Conservation (phyloP, 2,888 invertebrate genomes). For the Drosophila tripunctata region DNA sequence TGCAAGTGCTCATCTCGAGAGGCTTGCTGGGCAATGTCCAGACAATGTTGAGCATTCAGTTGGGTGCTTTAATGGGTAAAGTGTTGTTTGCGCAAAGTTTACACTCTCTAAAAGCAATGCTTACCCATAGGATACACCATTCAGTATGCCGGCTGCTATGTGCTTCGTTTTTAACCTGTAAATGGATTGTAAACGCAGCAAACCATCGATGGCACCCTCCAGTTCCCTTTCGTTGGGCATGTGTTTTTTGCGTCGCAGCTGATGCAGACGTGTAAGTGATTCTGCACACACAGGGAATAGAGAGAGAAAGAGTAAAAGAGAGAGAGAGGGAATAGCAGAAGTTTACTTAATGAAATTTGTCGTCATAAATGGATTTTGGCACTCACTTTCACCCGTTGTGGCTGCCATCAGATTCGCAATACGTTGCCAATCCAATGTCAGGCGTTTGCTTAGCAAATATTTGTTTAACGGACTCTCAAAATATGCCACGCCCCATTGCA, state of each 20-base stretch:
- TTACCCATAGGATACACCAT: slow-evolving; percentile 90
- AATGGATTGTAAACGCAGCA: slow-evolving; percentile 96
- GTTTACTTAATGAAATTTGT: slow-evolving; percentile 39
- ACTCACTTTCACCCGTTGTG: slow-evolving; percentile 74
- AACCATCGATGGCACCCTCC: slow-evolving; percentile 96
- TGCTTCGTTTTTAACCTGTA: slow-evolving; percentile 93
- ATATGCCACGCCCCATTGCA: slow-evolving; percentile 88
- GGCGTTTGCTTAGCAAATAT: slow-evolving; percentile 94
- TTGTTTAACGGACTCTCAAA: slow-evolving; percentile 96
- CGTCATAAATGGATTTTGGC: slow-evolving; percentile 29
- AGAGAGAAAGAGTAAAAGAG: neutral
- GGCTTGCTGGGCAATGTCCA: slow-evolving; percentile 92
- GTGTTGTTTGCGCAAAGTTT: slow-evolving; percentile 2
- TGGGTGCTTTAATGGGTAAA: slow-evolving; percentile 81
- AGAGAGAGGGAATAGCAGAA: slow-evolving; percentile 4
- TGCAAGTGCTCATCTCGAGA: slow-evolving; percentile 94
- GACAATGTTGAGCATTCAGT: slow-evolving; percentile 90
- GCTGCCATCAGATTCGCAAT: slow-evolving; percentile 72
- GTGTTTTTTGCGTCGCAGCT: slow-evolving; percentile 19
- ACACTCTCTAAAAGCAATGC: neutral
- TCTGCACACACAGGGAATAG: no score
- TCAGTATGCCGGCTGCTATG: slow-evolving; percentile 92
- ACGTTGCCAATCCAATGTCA: slow-evolving; percentile 85
- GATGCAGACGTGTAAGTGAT: slow-evolving; percentile 55
- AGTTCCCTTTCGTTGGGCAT: slow-evolving; percentile 93